Evolutionary conservation across 2,113 vertebrate species (phyloP), one percentile per base, ranked within the genome.

Genomic region (Polypterus senegalus): DNA sequence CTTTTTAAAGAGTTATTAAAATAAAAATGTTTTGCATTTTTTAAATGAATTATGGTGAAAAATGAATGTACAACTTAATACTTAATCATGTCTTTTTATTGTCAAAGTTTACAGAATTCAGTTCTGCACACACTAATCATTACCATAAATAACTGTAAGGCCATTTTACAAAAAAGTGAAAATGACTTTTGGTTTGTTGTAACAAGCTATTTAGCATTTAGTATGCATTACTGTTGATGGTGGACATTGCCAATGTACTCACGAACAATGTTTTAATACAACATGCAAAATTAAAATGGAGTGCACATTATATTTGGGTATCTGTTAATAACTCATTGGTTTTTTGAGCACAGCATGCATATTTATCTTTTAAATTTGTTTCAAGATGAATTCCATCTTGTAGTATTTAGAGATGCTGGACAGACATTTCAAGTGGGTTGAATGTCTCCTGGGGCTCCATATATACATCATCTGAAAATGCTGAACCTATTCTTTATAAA

Each of bases 301-400:
- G 27, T 55, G 27, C 27, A 27, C 27, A 27, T 55, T 55, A 55
- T 55, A 11, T 7, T 55, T 55, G 2, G 54, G 54, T 55, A 55
- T 11, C 54, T n/a, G 54, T n/a, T 55, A 55, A 55, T 9, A 55
- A 55, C 54, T 55, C 54, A 55, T 9, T 55, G 9, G 54, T 3
- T 3, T 55, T 55, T 55, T 55, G 5, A 55, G 27, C 49, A 11
- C 27, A 10, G 7, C n/a, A 5, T 55, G 27, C 9, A 11, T 55
- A 55, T 55, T 55, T 55, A 55, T 55, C 54, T 55, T 55, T 55
- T 11, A 55, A 10, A 55, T 55, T 11, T n/a, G 8, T 55, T n/a
- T 11, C 54, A 55, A 11, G 54, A 2, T 55, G 9, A 55, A 2
- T 11, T 55, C 9, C 9, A n/a, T 55, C 8, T 55, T 7, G 9